A percentile compares a stretch with the other conserved stretches of the same genome.
Evolutionary conservation across 2,797 vertebrate species (phyloP).

Genomic region (Aphelocoma californica): DNA sequence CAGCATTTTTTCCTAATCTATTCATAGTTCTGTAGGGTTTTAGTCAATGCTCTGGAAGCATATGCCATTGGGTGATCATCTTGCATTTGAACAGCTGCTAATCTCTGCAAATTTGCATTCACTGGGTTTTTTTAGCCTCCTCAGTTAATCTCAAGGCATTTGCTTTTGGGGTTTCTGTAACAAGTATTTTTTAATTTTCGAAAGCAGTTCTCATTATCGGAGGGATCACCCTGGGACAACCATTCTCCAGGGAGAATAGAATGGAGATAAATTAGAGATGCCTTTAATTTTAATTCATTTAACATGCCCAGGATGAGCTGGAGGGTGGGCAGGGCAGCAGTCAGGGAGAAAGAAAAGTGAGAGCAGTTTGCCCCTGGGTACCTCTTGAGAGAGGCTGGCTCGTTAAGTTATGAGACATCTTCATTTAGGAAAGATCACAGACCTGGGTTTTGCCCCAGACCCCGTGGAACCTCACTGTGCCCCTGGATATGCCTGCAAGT

Average conservation of each 20-base stretch:
- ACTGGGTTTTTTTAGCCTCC: background rate
- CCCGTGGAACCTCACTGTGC: background rate
- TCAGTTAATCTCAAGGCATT: constrained; percentile 24
- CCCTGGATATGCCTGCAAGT: background rate
- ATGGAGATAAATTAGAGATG: constrained; percentile 54
- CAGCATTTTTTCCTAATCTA: constrained; percentile 65
- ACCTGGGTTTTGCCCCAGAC: constrained; percentile 18
- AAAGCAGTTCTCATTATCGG: constrained; percentile 27
- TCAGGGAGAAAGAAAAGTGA: constrained; percentile 14
- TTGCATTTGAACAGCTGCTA: constrained; percentile 59
- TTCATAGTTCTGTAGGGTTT: constrained; percentile 48
- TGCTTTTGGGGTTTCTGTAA: constrained; percentile 37
- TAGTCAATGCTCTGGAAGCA: constrained; percentile 30
- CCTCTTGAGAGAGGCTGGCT: background rate
- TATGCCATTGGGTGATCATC: constrained; percentile 46
- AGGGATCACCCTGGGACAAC: constrained; percentile 41
- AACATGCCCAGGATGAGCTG: constrained; percentile 41
- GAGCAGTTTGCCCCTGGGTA: constrained; percentile 30
- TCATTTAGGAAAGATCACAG: constrained; percentile 54
- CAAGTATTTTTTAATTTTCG: constrained; percentile 35
- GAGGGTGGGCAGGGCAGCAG: background rate
- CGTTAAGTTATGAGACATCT: background rate
- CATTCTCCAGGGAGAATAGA: constrained; percentile 37
- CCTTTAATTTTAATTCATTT: constrained; percentile 49
- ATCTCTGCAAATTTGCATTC: constrained; percentile 41